Evolutionary conservation across 2,113 vertebrate species (phyloP), one percentile per base, ranked within the genome.

Genomic region (Perca fluviatilis): DNA sequence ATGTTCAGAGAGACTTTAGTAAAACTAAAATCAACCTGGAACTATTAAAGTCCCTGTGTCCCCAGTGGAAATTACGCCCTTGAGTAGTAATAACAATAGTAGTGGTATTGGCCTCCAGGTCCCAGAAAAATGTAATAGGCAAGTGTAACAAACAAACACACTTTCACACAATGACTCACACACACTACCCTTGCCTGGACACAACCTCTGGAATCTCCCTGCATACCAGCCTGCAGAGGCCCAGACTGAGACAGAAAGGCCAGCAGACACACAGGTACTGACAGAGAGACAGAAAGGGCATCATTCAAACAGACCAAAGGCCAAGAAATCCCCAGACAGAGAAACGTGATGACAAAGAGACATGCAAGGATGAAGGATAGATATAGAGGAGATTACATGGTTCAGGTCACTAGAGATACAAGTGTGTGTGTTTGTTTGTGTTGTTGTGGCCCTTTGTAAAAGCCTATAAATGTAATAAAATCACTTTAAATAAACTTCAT

Each of bases 201-300:
- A 49, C 5, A 51, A 62, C 7, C 58, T 62, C 57, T 57, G 63
- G 68, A 82, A 75, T 83, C 50, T 71, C 68, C 50, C 73, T 56
- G 27, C 77, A 74, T 85, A 65, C 72, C 75, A 66, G 16, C 70
- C 23, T 77, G 50, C 43, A 51, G 33, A 65, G 16, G 14, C 76
- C 23, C 62, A 81, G 58, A 71, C 56, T 36, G 23, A 56, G 13
- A 77, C 51, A 62, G 73, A 56, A 66, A 85, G 47, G 25, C 1
- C 27, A 36, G n/a, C 49, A 71, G 69, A 84, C 65, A 76, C 46
- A 36, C 21, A 70, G 19, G 27, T 70, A 56, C 47, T 2, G 56
- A 82, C 73, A 62, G 16, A 51, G 33, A 56, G 21, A 16, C 27
- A 66, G 23, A 50, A 43, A 43, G 56, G 21, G n/a, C 54, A 57